Conservation (phyloP, 1,140 invertebrate species). For the Formica selysi region DNA sequence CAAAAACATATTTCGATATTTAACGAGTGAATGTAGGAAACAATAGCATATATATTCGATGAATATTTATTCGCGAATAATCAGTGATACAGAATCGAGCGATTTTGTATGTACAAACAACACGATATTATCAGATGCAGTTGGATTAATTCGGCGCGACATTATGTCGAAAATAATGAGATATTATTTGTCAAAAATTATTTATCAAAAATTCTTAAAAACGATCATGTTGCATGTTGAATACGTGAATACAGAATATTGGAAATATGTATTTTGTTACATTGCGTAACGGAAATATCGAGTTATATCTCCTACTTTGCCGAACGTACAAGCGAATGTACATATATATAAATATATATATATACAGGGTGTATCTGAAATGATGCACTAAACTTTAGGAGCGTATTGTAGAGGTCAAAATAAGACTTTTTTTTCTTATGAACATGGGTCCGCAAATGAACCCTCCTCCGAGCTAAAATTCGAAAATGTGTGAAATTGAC, state of each 20-base stretch:
- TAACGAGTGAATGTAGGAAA: neutral
- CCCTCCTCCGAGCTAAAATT: too few relatives aligned
- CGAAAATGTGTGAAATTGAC: too few relatives aligned
- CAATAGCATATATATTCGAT: neutral
- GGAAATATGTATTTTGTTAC: constrained; percentile 24
- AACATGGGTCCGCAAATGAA: too few relatives aligned
- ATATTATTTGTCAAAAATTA: constrained; percentile 28
- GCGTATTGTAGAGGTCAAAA: too few relatives aligned
- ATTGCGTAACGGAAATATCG: neutral
- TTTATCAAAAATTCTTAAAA: constrained; percentile 13
- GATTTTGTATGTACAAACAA: neutral
- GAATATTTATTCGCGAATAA: constrained; percentile 27
- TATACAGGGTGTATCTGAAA: too few relatives aligned
- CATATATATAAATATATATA: too few relatives aligned
- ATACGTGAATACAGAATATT: constrained; percentile 38
- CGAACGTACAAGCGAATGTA: too few relatives aligned
- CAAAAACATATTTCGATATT: neutral
- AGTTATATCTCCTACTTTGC: constrained; percentile 28
- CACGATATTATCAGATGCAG: constrained; percentile 21
- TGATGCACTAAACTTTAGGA: too few relatives aligned
- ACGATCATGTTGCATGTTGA: neutral
- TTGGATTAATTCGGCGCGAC: neutral
- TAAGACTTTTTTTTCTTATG: too few relatives aligned
- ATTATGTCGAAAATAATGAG: constrained; percentile 35
- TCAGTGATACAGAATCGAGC: neutral